A percentile compares a stretch with the other conserved stretches of the same genome.
Evolutionary conservation across 2,113 vertebrate genomes (phyloP).

Genomic region (Chauna torquata): DNA sequence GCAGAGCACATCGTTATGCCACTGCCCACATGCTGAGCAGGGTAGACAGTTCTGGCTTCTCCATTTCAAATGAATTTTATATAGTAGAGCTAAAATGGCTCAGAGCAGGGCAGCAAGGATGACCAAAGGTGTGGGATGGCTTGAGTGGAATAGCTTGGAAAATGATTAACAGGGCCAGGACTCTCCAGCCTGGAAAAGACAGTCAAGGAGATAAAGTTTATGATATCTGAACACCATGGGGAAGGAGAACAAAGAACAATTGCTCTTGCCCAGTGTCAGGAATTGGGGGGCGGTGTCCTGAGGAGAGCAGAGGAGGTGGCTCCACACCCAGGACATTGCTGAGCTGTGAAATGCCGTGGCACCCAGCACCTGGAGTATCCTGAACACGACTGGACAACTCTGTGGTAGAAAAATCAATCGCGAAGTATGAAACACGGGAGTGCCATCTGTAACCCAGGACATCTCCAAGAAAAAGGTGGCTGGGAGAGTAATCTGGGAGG

Average conservation of each 20-base stretch:
- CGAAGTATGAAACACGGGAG: background rate
- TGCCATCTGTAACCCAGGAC: background rate
- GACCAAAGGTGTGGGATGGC: background rate
- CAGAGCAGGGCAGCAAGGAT: background rate
- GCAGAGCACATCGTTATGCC: background rate
- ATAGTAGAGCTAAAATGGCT: background rate
- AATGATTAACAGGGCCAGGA: background rate
- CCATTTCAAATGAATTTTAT: background rate
- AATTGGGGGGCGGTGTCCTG: background rate
- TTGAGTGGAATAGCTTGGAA: background rate
- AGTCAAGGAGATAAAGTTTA: background rate
- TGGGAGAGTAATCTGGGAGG: background rate
- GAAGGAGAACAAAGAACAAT: background rate
- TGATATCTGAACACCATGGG: background rate
- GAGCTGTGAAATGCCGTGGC: background rate
- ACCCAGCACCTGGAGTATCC: background rate
- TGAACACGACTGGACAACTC: background rate
- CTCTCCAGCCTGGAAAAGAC: background rate
- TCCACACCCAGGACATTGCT: rapidly evolving
- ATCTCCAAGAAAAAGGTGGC: background rate
- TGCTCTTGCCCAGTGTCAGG: background rate
- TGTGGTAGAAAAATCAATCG: background rate
- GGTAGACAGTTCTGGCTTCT: background rate
- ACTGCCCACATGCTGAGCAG: background rate
- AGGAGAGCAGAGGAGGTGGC: background rate